phyloP scores from a whole-genome alignment of 2,888 invertebrate genomes.

The Lathronympha strigana region DNA sequence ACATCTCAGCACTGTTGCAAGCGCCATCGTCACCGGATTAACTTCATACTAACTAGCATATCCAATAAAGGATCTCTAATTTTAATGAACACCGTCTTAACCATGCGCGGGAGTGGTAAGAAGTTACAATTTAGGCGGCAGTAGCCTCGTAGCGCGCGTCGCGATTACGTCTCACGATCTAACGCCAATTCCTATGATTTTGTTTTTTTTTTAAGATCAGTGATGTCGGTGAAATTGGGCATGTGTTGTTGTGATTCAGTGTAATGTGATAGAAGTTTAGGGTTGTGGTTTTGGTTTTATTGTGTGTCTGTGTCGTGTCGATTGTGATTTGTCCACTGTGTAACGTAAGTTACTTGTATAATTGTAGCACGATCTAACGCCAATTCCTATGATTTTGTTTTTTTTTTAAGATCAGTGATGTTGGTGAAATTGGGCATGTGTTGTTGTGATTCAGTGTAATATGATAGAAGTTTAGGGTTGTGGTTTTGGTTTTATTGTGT shows the following conservation, averaged over 20 bases:
- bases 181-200: background rate
- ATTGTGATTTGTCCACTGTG: background rate
- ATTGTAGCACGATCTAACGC: slow-evolving; percentile 20
- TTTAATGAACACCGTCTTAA: slow-evolving; percentile 37
- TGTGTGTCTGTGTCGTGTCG: slow-evolving; percentile 18
- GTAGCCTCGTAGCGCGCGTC: slow-evolving; percentile 68
- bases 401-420: too few species aligned
- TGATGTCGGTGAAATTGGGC: background rate
- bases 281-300: slow-evolving; percentile 6
- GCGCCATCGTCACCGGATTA: too few species aligned
- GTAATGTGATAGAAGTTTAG: slow-evolving; percentile 5
- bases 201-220: too few species aligned
- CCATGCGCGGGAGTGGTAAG: slow-evolving; percentile 55
- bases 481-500: slow-evolving; percentile 11
- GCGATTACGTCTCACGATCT: slow-evolving; percentile 59
- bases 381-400: background rate
- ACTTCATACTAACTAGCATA: too few species aligned
- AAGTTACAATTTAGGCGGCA: slow-evolving; percentile 65
- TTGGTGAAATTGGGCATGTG: background rate
- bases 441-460: background rate
- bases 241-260: background rate
- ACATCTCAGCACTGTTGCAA: too few species aligned
- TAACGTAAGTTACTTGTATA: slow-evolving; percentile 22
- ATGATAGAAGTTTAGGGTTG: slow-evolving; percentile 2
- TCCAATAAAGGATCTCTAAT: slow-evolving; percentile 20